Percentiles rank a stretch among this genome's conserved stretches.
Evolutionary conservation across 2,888 invertebrate species (phyloP).

Genomic region (Apamea monoglypha): DNA sequence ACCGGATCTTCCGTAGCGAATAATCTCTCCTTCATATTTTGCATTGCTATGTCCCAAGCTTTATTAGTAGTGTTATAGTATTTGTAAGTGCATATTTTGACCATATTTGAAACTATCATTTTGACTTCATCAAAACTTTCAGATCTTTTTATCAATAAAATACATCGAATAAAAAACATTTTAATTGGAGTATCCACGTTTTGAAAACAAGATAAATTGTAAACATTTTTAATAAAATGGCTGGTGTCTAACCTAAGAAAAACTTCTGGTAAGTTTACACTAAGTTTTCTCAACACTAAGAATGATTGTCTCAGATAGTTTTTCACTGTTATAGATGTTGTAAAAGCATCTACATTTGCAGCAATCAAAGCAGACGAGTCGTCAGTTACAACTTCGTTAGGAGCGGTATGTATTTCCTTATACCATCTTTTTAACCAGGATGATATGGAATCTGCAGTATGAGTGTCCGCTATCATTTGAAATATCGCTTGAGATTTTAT

Average conservation of each 20-base stretch:
- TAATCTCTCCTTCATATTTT: constrained; percentile 40
- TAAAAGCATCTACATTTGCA: constrained; percentile 40
- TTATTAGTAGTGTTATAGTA: constrained; percentile 43
- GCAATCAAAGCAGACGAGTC: constrained; percentile 42
- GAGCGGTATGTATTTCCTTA: constrained; percentile 34
- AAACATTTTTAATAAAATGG: constrained; percentile 37
- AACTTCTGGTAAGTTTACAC: constrained; percentile 30
- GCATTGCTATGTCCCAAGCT: constrained; percentile 45
- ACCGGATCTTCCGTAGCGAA: constrained; percentile 44
- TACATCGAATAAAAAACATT: constrained; percentile 44
- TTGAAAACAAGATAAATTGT: constrained; percentile 38
- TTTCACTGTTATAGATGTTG: constrained; percentile 32
- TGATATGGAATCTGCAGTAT: constrained; percentile 43
- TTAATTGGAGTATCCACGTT: constrained; percentile 42
- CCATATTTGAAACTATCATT: constrained; percentile 32
- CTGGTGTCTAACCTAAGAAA: constrained; percentile 36
- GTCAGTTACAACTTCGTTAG: constrained; percentile 43
- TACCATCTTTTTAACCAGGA: constrained; percentile 44
- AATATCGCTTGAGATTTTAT: constrained; percentile 38
- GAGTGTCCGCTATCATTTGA: constrained; percentile 38
- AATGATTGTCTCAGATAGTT: constrained; percentile 42
- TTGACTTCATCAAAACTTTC: constrained; percentile 44
- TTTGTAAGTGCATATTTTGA: constrained; percentile 50
- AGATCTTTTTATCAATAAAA: constrained; percentile 42
- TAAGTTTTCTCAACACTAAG: constrained; percentile 39